Base-by-base conservation (phyloP, 1,140 invertebrate genomes). In the Coboldia fuscipes region DNA sequence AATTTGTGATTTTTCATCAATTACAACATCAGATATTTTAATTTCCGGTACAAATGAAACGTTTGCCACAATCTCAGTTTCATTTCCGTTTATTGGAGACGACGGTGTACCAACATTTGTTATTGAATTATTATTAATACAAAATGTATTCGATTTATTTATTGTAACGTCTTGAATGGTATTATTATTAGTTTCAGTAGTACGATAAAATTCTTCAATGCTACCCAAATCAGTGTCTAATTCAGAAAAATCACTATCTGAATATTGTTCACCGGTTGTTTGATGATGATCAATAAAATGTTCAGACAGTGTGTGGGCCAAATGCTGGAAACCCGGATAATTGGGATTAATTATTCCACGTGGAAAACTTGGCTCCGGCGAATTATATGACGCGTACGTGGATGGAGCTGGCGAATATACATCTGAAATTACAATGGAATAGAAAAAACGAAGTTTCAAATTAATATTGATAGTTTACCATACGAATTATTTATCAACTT, bases 321-420 rank as follows among this genome's bases (percentile, higher is more conserved):
- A 45, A 43, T 68, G 67, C 46, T 71, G 68, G 45, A 72, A 70
- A 20, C 75, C 75, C 7, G 75, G 75, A 53, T 79, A 79, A 51
- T 81, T 81, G 7, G 75, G 75, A 54, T 79, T 79, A 40, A 76
- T 69, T 37, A 79, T 77, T 28, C 75, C 72, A 39, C 72, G 61
- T n/a, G 61, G 57, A 36, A 42, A 43, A n/a, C 9, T 18, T 21
- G 20, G 10, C 21, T 32, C 18, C 12, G 16, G 16, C 14, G 30
- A 18, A 20, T 10, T 21, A 6, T 20, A 21, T 14, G 30, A 32
- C 19, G 17, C 12, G 14, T 13, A 29, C 13, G 17, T 20, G 5
- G 18, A 19, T 12, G 30, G 14, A 20, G 18, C 19, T n/a, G 15
- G n/a, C 9, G 30, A 32, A 21, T 12, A 21, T 21, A 19, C 30